A percentile compares a stretch with the other conserved stretches of the same genome.
phyloP scores from a whole-genome alignment of 2,113 vertebrate genomes.

The Takifugu flavidus region DNA sequence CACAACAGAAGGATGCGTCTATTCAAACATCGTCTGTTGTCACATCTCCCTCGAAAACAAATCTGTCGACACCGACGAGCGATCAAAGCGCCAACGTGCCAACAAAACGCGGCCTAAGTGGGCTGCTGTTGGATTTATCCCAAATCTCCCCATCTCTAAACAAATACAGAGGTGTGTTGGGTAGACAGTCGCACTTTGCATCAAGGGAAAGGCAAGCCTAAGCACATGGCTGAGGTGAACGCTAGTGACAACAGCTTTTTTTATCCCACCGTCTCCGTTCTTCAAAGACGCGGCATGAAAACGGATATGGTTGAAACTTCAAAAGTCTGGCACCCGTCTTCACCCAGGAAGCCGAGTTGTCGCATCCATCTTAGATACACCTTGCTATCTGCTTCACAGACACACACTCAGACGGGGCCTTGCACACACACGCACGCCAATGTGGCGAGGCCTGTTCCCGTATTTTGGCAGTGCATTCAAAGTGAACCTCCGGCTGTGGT shows the following conservation, averaged over 20 bases:
- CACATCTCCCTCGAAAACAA: conserved; percentile 29
- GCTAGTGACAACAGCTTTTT: conserved; percentile 60
- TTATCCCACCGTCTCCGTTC: conserved; percentile 61
- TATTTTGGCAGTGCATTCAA: conserved; percentile 22
- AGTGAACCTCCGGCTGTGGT: conserved; percentile 33
- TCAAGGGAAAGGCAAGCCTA: conserved; percentile 67
- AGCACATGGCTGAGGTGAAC: conserved; percentile 58
- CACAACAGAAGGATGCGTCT: conserved; percentile 11
- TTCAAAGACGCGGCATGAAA: conserved; percentile 69
- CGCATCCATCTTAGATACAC: conserved; percentile 65
- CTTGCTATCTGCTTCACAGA: conserved; percentile 37
- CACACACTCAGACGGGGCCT: conserved; percentile 4
- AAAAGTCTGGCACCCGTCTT: conserved; percentile 62
- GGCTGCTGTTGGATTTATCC: conserved; percentile 65
- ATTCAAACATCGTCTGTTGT: conserved; percentile 19
- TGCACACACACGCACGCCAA: conserved; percentile 2
- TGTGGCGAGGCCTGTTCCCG: background rate
- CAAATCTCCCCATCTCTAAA: conserved; percentile 74
- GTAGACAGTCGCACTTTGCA: conserved; percentile 62
- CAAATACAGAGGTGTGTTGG: conserved; percentile 73
- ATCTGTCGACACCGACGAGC: conserved; percentile 14
- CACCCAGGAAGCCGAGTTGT: conserved; percentile 59
- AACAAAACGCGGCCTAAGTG: conserved; percentile 36
- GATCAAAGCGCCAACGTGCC: conserved; percentile 8
- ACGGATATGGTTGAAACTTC: conserved; percentile 69